Evolutionary conservation across 2,113 vertebrate genomes (phyloP).

Genomic region (Macrotis lagotis): DNA sequence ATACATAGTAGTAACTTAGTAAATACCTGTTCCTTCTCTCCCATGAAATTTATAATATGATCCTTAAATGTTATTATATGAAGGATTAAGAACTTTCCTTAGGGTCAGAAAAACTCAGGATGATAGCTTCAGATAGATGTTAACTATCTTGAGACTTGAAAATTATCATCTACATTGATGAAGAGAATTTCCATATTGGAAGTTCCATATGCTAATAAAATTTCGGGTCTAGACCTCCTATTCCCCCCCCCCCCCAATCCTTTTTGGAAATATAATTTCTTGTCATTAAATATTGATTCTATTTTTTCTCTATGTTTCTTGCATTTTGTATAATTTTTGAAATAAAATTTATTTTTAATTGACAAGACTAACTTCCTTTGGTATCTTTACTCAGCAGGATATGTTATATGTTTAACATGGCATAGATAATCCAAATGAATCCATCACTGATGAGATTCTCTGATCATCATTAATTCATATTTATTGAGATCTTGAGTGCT

Average conservation of each 20-base stretch:
- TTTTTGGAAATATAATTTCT: neutral
- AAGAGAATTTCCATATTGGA: neutral
- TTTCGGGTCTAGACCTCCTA: neutral
- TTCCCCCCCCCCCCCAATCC: neutral
- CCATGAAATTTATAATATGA: neutral
- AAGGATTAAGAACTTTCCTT: neutral
- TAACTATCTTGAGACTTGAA: neutral
- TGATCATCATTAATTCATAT: constrained; percentile 37
- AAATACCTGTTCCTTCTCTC: neutral
- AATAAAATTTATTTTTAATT: constrained; percentile 33
- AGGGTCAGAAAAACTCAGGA: neutral
- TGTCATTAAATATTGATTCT: neutral
- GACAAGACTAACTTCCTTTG: constrained; percentile 20
- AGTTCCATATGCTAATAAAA: neutral
- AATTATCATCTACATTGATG: neutral
- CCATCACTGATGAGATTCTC: neutral
- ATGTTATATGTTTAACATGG: constrained; percentile 33
- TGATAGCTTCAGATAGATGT: neutral
- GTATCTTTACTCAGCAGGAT: neutral
- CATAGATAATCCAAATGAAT: constrained; percentile 35
- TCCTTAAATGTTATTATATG: neutral
- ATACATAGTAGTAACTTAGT: neutral
- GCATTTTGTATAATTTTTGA: neutral
- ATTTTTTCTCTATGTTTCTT: constrained; percentile 4
- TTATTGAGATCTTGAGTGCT: neutral